phyloP scores from a whole-genome alignment of 2,113 vertebrate genomes.

The Stercorarius parasiticus region DNA sequence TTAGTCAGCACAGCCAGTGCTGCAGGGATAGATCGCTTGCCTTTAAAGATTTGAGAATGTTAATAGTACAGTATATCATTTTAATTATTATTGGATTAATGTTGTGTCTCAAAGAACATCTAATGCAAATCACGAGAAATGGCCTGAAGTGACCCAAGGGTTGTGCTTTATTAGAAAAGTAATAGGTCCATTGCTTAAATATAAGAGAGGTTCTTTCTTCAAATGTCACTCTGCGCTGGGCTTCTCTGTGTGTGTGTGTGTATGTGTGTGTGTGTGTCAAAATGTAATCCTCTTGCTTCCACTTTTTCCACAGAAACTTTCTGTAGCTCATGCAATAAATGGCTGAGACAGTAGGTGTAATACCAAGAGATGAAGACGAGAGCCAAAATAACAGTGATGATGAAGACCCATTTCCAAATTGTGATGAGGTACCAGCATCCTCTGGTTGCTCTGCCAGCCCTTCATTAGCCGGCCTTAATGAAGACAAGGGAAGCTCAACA shows the following conservation, averaged over 20 bases:
- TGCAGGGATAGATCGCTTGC: slow-evolving; percentile 72
- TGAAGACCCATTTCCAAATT: neutral
- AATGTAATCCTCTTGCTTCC: slow-evolving; percentile 39
- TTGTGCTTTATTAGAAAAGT: slow-evolving; percentile 68
- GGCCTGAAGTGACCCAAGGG: slow-evolving; percentile 70
- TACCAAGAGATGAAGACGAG: neutral
- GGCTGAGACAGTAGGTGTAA: slow-evolving; percentile 7
- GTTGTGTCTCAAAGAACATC: slow-evolving; percentile 72
- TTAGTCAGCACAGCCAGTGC: slow-evolving; percentile 71
- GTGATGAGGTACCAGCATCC: neutral
- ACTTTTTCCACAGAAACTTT: slow-evolving; percentile 29
- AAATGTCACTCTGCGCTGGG: slow-evolving; percentile 65
- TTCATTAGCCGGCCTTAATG: neutral
- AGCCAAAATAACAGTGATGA: neutral
- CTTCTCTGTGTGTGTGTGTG: neutral
- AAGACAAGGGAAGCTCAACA: neutral
- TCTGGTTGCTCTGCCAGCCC: neutral
- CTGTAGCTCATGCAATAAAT: slow-evolving; percentile 2
- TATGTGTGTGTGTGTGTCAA: neutral
- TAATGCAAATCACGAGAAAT: slow-evolving; percentile 73
- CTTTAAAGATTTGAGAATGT: slow-evolving; percentile 81
- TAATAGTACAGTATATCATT: slow-evolving; percentile 81
- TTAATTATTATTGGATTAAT: slow-evolving; percentile 81
- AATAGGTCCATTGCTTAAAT: slow-evolving; percentile 66
- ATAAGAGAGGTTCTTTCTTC: slow-evolving; percentile 64